Evolutionary conservation across 2,888 invertebrate species (phyloP), one percentile per base, ranked within the genome.

Genomic region (Merodon equestris): DNA sequence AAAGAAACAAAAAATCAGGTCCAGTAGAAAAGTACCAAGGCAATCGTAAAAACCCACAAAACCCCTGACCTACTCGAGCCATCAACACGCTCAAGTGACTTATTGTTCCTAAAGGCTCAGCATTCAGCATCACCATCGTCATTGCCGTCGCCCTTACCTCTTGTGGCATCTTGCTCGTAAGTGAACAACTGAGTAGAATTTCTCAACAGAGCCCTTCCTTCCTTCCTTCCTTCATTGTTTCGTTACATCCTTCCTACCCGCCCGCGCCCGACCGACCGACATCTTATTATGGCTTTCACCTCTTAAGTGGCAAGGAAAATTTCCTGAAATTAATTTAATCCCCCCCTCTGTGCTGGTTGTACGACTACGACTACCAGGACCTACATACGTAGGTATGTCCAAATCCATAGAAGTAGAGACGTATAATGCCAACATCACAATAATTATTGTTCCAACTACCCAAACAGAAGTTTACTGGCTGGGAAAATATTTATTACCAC

Each of bases 401-500:
- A n/a, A n/a, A n/a, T 3, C 3, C 40, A 40, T n/a, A 40, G 40
- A 40, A 3, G 40, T 10, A 36, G 36, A 44, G 9, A 36, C n/a
- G 63, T 19, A 64, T 42, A 42, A 57, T 42, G 56, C 67, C 54
- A 58, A 60, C 44, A 44, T 56, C 7, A 68, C 40, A 74, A 79
- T 74, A 68, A 74, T 79, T 74, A 79, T 79, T 79, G 79, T 74
- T 66, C 44, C 63, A 68, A 74, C 73, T 68, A 73, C 38, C 74
- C 72, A 48, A 79, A 68, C 74, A 79, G 79, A 74, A 79, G 79
- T 74, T 79, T 79, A 79, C 74, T 68, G 64, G 64, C 64, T 74
- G 68, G 56, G 74, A 74, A 79, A 79, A 74, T 79, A 79, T 79
- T 79, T 79, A 79, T 79, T 79, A 48, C 79, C 79, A 79, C 79